Base-by-base conservation (phyloP, 2,797 vertebrate genomes). In the Phrynocephalus forsythii region DNA sequence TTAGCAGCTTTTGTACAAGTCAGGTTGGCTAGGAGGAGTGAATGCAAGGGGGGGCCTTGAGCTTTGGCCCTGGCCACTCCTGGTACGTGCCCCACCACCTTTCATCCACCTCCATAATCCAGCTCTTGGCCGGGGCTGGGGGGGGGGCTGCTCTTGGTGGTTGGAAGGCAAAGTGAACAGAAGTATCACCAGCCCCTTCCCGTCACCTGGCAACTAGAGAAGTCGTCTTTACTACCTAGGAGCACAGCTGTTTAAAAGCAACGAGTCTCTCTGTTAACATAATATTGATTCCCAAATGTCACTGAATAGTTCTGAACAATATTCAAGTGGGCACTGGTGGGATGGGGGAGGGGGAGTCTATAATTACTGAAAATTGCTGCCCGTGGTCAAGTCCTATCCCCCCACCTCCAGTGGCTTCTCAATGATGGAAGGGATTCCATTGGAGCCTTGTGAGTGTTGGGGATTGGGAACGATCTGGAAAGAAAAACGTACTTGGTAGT, bases 231-330 rank as follows among this genome's bases (percentile, higher is more conserved):
- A 10, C 26, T 16, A 15, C 16, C 73, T 83, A 66, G 6, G 52
- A 1, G 10, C n/a, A 18, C n/a, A 71, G 20, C 16, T 16, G 6
- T 86, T 83, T 60, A 80, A 67, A 75, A 75, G 4, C n/a, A 82
- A n/a, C 28, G 30, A 30, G 11, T 6, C 6, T 66, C 6, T 22
- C 16, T 44, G 26, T 68, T 24, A 38, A 76, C 28, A 26, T 22
- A 86, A 48, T 73, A n/a, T 44, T 48, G 68, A 83, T 8, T 48
- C 78, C 15, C 26, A 48, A 66, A 13, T 5, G 10, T 82, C 13
- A 79, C n/a, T 33, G 20, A 38, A 82, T 76, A 33, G 60, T 87
- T 87, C 72, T 52, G 63, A 77, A 56, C 63, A 44, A 33, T 30
- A 50, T n/a, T 60, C 3, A 79, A 71, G 67, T 22, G 22, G 16